phyloP scores from a whole-genome alignment of 53 echinoderm and acorn worm species.

The Actinopyga echinites region DNA sequence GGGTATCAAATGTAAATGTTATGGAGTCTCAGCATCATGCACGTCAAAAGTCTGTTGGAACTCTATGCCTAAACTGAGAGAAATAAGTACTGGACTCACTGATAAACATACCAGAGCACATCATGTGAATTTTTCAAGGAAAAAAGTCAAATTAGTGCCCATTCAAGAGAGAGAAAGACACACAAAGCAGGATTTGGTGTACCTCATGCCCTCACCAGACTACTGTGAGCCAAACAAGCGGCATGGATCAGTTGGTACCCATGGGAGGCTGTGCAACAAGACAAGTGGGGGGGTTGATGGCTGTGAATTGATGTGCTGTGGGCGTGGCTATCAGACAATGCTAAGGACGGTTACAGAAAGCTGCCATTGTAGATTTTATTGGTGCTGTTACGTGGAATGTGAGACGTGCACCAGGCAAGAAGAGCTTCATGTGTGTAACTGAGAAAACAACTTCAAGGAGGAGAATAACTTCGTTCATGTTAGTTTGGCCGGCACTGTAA shows the following conservation, averaged over 20 bases:
- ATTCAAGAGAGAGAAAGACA: conserved; percentile 59
- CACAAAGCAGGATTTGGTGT: conserved; percentile 78
- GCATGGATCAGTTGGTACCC: conserved; percentile 90
- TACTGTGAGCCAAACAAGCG: conserved; percentile 92
- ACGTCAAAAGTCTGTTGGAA: conserved; percentile 96
- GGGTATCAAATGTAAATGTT: conserved; percentile 90
- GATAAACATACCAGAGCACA: conserved; percentile 59
- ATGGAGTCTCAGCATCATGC: conserved; percentile 96
- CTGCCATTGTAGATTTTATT: conserved; percentile 91
- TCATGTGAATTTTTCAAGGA: conserved; percentile 69
- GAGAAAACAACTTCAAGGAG: neutral
- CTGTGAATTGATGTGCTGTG: conserved; percentile 87
- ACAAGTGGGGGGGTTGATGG: conserved; percentile 74
- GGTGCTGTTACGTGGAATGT: conserved; percentile 97
- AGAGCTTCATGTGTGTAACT: conserved; percentile 92
- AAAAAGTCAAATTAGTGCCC: conserved; percentile 69
- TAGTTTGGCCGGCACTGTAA: too few relatives aligned
- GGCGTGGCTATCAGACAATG: conserved; percentile 95
- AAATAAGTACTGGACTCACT: conserved; percentile 57
- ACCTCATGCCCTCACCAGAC: conserved; percentile 76
- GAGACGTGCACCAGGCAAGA: conserved; percentile 75
- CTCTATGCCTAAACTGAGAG: conserved; percentile 87
- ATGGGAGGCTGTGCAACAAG: conserved; percentile 93
- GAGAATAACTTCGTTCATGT: too few relatives aligned
- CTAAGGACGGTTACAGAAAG: conserved; percentile 72